Evolutionary conservation across 53 echinoderm and acorn worm species (phyloP), one percentile per base, ranked within the genome.

Genomic region (Patiria pectinifera): DNA sequence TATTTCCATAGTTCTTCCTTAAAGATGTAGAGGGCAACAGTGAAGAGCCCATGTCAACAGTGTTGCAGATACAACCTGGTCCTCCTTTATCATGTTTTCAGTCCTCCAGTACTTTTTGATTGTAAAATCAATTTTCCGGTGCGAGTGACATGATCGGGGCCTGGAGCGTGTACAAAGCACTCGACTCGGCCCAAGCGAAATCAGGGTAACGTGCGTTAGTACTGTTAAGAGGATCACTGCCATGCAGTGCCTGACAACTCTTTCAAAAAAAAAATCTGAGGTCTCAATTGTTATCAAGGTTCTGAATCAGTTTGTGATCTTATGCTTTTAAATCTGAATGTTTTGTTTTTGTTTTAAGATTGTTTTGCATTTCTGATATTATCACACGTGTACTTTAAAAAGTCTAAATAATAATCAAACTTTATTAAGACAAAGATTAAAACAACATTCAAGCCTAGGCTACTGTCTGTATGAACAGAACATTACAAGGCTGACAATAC

Each of bases 121-220:
- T 62, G 86, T 86, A 71, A 86, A 86, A 86, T 86, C 86, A 86
- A 86, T 86, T 78, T 74, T 86, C 45, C 74, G 8, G 75, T 6
- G 71, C 71, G 48, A 86, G 71, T 86, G 71, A 72, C 86, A 72
- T 53, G 86, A 74, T 48, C 46, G 35, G 11, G 49, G 71, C 86
- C 86, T 4, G 72, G 22, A 48, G 86, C 24, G 71, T 71, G 86
- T 72, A 48, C 49, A 24, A 18, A 72, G 48, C 86, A 86, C 86
- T 86, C 86, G 3, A 46, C 19, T 35, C 47, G 71, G 45, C 44
- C 49, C 19, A 48, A 86, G 86, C 46, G 72, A 48, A 86, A 72
- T 72, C 16, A 35, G 44, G 45, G 70, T 69, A 46, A 69, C 69
- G 69, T 69, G 69, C 69, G 66, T 16, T 63, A 45, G 85, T 14